Evolutionary conservation across 2,113 vertebrate genomes (phyloP).

Genomic region (Tragulus kanchil): DNA sequence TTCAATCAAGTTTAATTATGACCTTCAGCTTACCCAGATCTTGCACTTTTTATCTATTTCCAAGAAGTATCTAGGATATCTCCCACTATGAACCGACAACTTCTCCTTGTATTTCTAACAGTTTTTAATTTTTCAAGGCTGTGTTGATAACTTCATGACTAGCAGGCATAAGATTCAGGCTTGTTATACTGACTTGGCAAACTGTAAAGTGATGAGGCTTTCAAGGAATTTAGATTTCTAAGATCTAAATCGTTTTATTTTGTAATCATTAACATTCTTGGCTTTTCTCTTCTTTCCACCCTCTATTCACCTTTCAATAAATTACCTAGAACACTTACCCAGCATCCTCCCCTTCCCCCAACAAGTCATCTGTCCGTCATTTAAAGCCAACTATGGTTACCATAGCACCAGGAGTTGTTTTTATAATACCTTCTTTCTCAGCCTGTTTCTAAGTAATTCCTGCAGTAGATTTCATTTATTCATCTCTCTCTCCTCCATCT

Average conservation of each 20-base stretch:
- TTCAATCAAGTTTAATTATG: slow-evolving; percentile 23
- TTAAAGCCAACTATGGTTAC: background rate
- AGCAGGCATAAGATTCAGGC: background rate
- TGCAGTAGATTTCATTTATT: slow-evolving; percentile 20
- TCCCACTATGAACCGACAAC: background rate
- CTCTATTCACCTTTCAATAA: background rate
- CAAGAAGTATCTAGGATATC: background rate
- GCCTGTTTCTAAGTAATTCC: slow-evolving; percentile 37
- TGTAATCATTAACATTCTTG: background rate
- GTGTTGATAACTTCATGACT: background rate
- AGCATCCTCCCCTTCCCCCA: background rate
- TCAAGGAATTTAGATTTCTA: slow-evolving; percentile 47
- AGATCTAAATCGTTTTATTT: background rate
- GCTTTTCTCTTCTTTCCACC: background rate
- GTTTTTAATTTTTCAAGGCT: background rate
- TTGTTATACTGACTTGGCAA: background rate
- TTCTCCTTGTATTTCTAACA: background rate
- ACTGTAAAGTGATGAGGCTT: slow-evolving; percentile 33
- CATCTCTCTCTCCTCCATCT: background rate
- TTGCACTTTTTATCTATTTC: background rate
- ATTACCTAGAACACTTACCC: background rate
- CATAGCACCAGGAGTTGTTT: background rate
- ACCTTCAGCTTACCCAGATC: background rate
- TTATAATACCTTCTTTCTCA: slow-evolving; percentile 2
- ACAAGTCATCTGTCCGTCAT: background rate